phyloP scores from a whole-genome alignment of 2,797 vertebrate species.

The Lepus oiostolus region DNA sequence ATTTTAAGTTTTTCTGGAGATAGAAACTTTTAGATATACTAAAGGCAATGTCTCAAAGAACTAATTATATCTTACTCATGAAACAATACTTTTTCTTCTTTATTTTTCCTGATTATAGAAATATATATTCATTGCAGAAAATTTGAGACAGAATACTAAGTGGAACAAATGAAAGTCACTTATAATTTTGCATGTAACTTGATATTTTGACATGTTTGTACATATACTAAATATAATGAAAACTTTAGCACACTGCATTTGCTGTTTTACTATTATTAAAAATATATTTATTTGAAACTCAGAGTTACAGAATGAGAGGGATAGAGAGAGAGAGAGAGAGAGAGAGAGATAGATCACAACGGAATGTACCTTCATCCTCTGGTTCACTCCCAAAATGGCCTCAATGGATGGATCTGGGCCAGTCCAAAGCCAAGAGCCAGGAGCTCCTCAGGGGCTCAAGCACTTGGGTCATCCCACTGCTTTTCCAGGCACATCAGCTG shows the following conservation, averaged over 20 bases:
- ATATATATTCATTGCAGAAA: neutral
- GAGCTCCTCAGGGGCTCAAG: too few relatives aligned
- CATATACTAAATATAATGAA: neutral
- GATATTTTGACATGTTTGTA: neutral
- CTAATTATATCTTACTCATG: constrained; percentile 20
- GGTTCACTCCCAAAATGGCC: too few relatives aligned
- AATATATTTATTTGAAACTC: too few relatives aligned
- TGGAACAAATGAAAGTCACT: neutral
- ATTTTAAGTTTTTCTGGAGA: neutral
- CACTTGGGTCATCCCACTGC: too few relatives aligned
- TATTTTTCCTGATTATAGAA: neutral
- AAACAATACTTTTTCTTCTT: constrained; percentile 32
- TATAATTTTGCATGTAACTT: neutral
- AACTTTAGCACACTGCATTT: neutral
- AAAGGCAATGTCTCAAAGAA: constrained; percentile 9
- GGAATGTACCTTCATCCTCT: too few relatives aligned
- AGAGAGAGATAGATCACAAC: neutral
- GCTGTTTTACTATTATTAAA: neutral
- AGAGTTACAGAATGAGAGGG: too few relatives aligned
- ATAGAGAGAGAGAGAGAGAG: neutral
- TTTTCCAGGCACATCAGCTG: too few relatives aligned
- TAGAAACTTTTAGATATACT: constrained; percentile 48
- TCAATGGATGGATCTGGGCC: too few relatives aligned
- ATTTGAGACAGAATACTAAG: neutral
- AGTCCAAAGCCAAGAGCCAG: too few relatives aligned